Conservation (phyloP, 2,888 invertebrate species). For the Synanthedon vespiformis region DNA sequence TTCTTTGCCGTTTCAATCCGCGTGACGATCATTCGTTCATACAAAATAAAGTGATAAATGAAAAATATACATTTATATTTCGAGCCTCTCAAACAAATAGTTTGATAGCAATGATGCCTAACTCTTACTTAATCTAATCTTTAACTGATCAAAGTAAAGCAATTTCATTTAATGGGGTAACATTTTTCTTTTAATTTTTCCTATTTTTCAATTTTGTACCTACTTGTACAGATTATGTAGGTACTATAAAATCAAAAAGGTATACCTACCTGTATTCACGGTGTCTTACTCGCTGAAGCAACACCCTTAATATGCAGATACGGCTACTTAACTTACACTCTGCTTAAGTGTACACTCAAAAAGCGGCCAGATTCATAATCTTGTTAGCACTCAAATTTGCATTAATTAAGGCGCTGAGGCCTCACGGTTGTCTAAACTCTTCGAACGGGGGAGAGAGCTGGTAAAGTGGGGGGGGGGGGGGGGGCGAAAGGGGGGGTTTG, state of each 20-base stretch:
- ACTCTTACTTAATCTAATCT: no score
- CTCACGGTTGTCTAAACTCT: slow-evolving; percentile 55
- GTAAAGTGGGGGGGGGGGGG: slow-evolving; percentile 15
- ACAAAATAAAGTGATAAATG: no score
- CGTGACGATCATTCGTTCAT: not conserved
- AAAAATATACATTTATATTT: no score
- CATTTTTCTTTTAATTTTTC: no score
- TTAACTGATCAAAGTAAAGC: no score
- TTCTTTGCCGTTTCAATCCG: not conserved
- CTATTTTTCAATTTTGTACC: no score
- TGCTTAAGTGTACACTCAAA: slow-evolving; percentile 51
- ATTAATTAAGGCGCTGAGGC: slow-evolving; percentile 67
- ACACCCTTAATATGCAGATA: slow-evolving; percentile 14
- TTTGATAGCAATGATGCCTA: no score
- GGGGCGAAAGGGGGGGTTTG: slow-evolving; percentile 8
- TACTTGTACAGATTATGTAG: no score
- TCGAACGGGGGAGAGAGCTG: slow-evolving; percentile 12
- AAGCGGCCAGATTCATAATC: slow-evolving; percentile 66
- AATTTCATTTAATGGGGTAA: no score
- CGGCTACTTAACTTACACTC: slow-evolving; percentile 37
- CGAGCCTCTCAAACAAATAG: no score
- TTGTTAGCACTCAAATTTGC: slow-evolving; percentile 71
- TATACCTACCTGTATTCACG: no score
- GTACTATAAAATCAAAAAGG: no score
- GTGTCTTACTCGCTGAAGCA: not conserved